These are phyloP conservation scores for Pseudococcus jackbeardsleyi DNA, from an alignment of 2,888 invertebrate species.

Conservation along the genomic window DNA sequence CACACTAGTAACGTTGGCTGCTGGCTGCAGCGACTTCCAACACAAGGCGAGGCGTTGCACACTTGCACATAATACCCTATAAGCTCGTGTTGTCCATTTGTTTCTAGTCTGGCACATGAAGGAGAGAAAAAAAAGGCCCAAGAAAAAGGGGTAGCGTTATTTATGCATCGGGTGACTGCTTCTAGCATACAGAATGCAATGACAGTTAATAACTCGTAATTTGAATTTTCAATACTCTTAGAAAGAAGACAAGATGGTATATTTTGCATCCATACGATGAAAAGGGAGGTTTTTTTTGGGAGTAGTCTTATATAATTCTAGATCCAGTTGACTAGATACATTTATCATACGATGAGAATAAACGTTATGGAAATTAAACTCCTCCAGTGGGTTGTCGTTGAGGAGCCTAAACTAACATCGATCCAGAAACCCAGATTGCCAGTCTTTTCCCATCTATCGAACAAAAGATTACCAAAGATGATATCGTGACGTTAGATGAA, in stretches of 20 bases:
- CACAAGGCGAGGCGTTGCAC: neutral
- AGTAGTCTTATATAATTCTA: too few relatives aligned
- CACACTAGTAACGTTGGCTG: neutral
- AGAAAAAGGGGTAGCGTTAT: constrained; percentile 7
- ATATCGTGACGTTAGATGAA: neutral
- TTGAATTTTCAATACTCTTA: constrained; percentile 21
- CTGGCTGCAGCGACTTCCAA: neutral
- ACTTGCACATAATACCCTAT: neutral
- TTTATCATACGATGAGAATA: neutral
- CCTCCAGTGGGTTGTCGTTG: neutral
- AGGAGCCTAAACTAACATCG: constrained; percentile 9
- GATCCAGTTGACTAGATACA: neutral
- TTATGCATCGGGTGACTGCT: neutral
- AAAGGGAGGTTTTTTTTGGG: neutral
- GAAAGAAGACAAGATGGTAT: neutral
- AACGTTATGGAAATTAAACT: constrained; percentile 7
- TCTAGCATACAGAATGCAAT: neutral
- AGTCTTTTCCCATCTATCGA: neutral
- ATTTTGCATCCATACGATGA: neutral
- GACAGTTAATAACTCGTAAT: constrained; percentile 15
- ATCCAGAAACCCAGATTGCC: neutral
- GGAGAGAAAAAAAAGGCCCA: neutral
- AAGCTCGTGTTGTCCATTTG: constrained; percentile 34
- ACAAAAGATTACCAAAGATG: constrained; percentile 18
- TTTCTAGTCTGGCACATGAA: neutral